Conservation (phyloP, 2,797 vertebrate species). For the Anolis apletophallus region DNA sequence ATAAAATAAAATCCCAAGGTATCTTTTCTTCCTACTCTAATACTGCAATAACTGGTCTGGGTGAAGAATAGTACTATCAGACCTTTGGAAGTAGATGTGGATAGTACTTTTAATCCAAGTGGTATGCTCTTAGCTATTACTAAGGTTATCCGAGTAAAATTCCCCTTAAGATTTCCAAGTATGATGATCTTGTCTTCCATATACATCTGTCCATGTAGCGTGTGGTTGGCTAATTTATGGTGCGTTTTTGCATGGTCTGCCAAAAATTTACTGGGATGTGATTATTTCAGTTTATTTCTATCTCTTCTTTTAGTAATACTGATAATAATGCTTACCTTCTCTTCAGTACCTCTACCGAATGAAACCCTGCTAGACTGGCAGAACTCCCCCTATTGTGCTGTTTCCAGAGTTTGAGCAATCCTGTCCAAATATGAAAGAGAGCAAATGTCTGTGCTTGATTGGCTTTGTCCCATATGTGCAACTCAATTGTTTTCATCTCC, state of each 20-base stretch:
- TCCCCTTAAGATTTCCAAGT: background rate
- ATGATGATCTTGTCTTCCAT: background rate
- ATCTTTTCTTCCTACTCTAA: background rate
- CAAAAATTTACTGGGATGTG: background rate
- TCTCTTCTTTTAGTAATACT: background rate
- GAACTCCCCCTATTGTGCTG: too few species aligned
- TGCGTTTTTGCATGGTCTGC: background rate
- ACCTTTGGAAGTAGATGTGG: background rate
- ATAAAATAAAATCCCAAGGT: background rate
- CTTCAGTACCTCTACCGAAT: too few species aligned
- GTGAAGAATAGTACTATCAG: background rate
- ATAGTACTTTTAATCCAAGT: background rate
- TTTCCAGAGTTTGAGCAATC: too few species aligned
- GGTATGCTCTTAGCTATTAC: background rate
- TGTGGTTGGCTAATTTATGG: too few species aligned
- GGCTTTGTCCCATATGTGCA: too few species aligned
- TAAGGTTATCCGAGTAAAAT: background rate
- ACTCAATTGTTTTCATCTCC: too few species aligned
- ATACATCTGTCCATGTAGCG: too few species aligned
- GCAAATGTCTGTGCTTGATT: too few species aligned
- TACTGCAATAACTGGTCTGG: background rate
- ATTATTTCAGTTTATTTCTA: background rate
- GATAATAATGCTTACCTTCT: background rate
- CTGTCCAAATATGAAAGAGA: too few species aligned
- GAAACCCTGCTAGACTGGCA: too few species aligned